phyloP scores from a whole-genome alignment of 2,797 vertebrate species.

The Acipenser oxyrinchus region DNA sequence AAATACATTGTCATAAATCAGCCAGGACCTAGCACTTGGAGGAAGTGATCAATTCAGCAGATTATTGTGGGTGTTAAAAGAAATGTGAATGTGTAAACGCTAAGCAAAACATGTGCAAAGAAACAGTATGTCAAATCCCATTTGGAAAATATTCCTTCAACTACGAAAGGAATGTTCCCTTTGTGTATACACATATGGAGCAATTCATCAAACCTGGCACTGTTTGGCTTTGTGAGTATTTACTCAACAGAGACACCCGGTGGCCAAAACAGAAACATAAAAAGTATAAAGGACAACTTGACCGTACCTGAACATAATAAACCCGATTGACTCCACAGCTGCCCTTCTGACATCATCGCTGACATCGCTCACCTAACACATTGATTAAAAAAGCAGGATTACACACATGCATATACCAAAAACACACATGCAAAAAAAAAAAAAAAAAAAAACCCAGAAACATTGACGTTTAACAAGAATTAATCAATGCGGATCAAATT shows the following conservation, averaged over 20 bases:
- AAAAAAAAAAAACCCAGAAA: no score
- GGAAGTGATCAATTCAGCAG: conserved; percentile 5
- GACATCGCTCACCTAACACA: conserved; percentile 85
- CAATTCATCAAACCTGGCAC: conserved; percentile 33
- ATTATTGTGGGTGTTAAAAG: not conserved
- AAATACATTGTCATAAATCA: conserved; percentile 11
- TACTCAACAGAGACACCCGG: conserved; percentile 13
- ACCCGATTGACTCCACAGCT: conserved; percentile 96
- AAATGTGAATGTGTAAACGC: not conserved
- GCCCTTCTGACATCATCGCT: conserved; percentile 94
- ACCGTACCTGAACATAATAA: conserved; percentile 94
- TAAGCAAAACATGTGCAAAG: conserved; percentile 21
- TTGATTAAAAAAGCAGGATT: no score
- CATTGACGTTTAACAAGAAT: no score
- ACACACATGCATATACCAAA: no score
- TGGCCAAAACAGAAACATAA: conserved; percentile 1
- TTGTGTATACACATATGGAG: conserved; percentile 31
- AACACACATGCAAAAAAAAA: no score
- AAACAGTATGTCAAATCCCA: conserved; percentile 25
- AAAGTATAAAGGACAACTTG: not conserved
- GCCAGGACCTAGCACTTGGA: not conserved
- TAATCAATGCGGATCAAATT: no score
- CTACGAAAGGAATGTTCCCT: conserved; percentile 41
- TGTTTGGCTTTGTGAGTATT: not conserved
- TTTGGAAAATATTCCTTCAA: conserved; percentile 36